Evolutionary conservation across 2,888 invertebrate species (phyloP), one percentile per base, ranked within the genome.

Genomic region (Lasioglossum vierecki): DNA sequence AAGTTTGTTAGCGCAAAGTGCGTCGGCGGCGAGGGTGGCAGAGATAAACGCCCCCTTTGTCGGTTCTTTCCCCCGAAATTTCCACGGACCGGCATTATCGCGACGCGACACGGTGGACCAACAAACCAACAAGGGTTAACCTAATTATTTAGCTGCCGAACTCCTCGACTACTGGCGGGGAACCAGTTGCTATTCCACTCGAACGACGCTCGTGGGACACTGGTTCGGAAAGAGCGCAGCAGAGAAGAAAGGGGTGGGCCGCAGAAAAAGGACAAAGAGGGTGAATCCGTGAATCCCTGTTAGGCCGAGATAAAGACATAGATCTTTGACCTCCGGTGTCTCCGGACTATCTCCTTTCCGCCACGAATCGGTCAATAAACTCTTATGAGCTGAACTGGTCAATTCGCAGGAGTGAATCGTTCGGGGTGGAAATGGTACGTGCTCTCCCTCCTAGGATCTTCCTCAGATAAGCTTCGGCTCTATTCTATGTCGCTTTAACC

Each of bases 81-180:
- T 77, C 74, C 30, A 35, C 79, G 18, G 81, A 63, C 57, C 30
- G 39, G 79, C 74, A 77, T 88, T 88, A 83, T 79, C 76, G 75
- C 84, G 82, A 78, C 82, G 84, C 85, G 82, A 80, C 78, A 74
- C 84, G 82, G 81, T 76, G 39, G 63, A 49, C 88, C 85, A 79
- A 86, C 87, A 89, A 89, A 89, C 87, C 91, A 92, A 92, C 92
- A 89, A 89, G 91, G 92, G 91, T 92, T 92, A 93, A 93, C 90
- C 92, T 91, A 92, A 93, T 93, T 93, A 93, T 92, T 92, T 92
- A 91, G 88, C 89, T 87, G 83, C 88, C 88, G 86, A 93, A 92
- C 91, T 92, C 85, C 88, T 90, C 80, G 84, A 78, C 89, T 83
- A 88, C 72, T 18, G 63, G 26, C 76, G 86, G 89, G 87, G 89